A percentile compares a stretch with the other conserved stretches of the same genome.
These are phyloP conservation scores for Chirona hameri DNA, from an alignment of 2,888 invertebrate genomes.

Conservation along the genomic window DNA sequence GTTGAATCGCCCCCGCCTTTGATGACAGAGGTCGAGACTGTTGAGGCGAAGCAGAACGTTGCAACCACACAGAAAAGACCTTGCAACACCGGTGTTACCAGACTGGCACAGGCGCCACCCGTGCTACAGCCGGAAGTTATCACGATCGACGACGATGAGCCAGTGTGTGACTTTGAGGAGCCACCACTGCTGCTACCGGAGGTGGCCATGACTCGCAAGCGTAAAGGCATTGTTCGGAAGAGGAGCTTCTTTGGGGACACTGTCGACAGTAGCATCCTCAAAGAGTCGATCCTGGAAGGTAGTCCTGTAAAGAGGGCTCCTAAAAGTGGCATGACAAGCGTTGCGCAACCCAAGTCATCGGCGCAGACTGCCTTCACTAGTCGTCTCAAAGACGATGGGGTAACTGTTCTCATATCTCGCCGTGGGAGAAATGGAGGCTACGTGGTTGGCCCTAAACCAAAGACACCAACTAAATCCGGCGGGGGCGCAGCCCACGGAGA, in stretches of 20 bases:
- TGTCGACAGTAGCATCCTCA: neutral
- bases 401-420: neutral
- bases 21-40: too few relatives aligned
- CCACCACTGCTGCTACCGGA: neutral
- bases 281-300: neutral
- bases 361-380: neutral
- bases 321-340: neutral
- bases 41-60: too few relatives aligned
- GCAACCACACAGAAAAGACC: too few relatives aligned
- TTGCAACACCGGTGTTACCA: too few relatives aligned
- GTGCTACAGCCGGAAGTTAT: neutral
- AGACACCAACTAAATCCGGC: neutral
- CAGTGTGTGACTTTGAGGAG: neutral
- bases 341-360: neutral
- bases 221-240: neutral
- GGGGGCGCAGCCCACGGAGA: neutral
- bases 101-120: too few relatives aligned
- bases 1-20: too few relatives aligned
- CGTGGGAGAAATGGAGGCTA: neutral
- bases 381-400: neutral
- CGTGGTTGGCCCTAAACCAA: neutral
- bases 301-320: neutral
- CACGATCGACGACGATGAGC: neutral
- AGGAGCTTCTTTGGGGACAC: neutral
- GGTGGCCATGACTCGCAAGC: neutral